phyloP scores from a whole-genome alignment of 2,888 invertebrate genomes.

The Aleiodes testaceus region DNA sequence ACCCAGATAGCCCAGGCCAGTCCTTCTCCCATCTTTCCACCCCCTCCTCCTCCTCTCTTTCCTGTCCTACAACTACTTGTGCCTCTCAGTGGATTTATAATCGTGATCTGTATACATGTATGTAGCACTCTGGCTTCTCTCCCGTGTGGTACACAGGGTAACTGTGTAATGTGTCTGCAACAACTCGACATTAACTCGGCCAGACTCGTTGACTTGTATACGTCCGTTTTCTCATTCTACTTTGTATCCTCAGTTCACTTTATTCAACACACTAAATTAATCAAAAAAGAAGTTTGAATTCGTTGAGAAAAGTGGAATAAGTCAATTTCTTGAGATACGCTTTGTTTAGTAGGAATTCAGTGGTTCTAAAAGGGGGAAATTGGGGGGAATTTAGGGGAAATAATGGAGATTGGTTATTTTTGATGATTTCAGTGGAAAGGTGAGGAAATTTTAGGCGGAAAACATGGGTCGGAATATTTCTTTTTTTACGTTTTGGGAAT shows the following conservation, averaged over 20 bases:
- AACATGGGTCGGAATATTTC: too few relatives aligned
- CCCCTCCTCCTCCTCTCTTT: background rate
- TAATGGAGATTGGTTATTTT: too few relatives aligned
- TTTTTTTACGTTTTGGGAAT: too few relatives aligned
- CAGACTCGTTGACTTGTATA: slow-evolving; percentile 32
- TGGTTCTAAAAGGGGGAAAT: too few relatives aligned
- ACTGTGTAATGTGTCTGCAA: slow-evolving; percentile 30
- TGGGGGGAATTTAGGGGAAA: too few relatives aligned
- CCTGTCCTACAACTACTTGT: background rate
- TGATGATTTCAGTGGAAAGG: too few relatives aligned
- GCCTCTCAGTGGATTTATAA: slow-evolving; percentile 42
- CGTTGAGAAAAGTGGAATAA: background rate
- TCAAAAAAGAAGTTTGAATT: background rate
- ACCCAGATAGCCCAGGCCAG: slow-evolving; percentile 38
- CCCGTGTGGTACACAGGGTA: slow-evolving; percentile 1
- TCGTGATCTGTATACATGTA: slow-evolving; percentile 38
- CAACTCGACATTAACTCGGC: slow-evolving; percentile 34
- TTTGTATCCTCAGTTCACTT: slow-evolving; percentile 19
- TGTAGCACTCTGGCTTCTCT: slow-evolving; percentile 23
- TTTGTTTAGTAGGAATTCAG: too few relatives aligned
- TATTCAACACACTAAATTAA: slow-evolving; percentile 2
- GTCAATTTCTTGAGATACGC: too few relatives aligned
- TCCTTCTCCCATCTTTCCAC: slow-evolving; percentile 1
- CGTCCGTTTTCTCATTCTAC: slow-evolving; percentile 2
- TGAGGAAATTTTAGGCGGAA: too few relatives aligned